Evolutionary conservation across 1,140 invertebrate species (phyloP).

Genomic region (Camponotus floridanus): DNA sequence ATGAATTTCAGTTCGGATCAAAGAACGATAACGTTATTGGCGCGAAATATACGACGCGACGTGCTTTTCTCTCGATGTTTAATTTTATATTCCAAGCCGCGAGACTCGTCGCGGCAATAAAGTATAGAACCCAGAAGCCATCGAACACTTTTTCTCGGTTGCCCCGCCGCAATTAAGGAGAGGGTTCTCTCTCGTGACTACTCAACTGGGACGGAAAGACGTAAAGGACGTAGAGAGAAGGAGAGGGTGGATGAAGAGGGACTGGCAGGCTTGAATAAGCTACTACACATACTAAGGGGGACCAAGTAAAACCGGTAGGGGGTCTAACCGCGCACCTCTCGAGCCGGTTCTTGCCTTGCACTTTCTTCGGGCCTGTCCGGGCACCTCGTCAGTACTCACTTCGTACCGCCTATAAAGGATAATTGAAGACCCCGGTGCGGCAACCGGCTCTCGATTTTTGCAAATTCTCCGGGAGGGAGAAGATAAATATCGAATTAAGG

Average conservation of each 20-base stretch:
- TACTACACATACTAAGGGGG: constrained; percentile 70
- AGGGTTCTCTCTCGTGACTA: constrained; percentile 66
- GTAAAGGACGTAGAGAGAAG: not conserved
- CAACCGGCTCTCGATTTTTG: constrained; percentile 63
- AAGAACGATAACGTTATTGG: constrained; percentile 11
- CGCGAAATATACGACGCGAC: constrained; percentile 43
- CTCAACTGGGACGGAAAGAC: constrained; percentile 32
- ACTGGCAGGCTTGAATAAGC: constrained; percentile 66
- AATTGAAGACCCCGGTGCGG: constrained; percentile 72
- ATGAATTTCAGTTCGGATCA: constrained; percentile 21
- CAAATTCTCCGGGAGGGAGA: constrained; percentile 64
- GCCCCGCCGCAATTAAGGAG: constrained; percentile 75
- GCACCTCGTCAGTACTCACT: constrained; percentile 66
- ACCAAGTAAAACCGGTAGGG: constrained; percentile 83
- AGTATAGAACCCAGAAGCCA: constrained; percentile 69
- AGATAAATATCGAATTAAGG: constrained; percentile 60
- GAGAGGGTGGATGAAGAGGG: constrained; percentile 26
- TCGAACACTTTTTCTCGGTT: constrained; percentile 75
- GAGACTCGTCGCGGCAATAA: constrained; percentile 40
- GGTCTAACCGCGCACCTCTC: constrained; percentile 77
- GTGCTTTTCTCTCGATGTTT: constrained; percentile 38
- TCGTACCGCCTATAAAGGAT: constrained; percentile 74
- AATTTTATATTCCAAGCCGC: constrained; percentile 16
- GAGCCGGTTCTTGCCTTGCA: constrained; percentile 83
- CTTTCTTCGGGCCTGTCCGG: constrained; percentile 74